Conservation (phyloP, 2,888 invertebrate genomes). For the Bellardia bayeri region DNA sequence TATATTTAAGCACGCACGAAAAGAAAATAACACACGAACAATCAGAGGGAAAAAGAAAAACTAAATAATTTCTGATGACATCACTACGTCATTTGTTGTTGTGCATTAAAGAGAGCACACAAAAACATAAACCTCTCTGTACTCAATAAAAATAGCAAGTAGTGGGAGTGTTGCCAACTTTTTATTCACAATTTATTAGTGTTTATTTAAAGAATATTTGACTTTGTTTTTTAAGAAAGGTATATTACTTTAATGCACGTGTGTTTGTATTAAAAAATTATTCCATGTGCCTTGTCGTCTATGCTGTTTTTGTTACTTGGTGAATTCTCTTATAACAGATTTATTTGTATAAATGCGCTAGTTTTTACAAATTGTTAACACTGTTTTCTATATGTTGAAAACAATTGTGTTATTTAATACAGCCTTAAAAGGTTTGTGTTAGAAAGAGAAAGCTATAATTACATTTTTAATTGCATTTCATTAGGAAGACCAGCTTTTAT, state of each 20-base stretch:
- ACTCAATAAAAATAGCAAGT: slow-evolving; percentile 1
- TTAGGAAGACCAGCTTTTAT: slow-evolving; percentile 36
- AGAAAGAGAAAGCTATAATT: slow-evolving; percentile 44
- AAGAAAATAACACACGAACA: slow-evolving; percentile 70
- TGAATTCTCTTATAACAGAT: not conserved
- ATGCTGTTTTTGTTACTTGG: not conserved
- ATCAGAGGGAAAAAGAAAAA: slow-evolving; percentile 71
- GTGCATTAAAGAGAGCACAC: slow-evolving; percentile 51
- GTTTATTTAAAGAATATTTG: not conserved
- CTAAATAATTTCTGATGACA: slow-evolving; percentile 84
- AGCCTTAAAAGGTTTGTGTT: slow-evolving; percentile 32
- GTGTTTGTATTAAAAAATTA: not conserved
- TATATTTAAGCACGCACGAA: slow-evolving; percentile 69
- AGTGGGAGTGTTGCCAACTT: slow-evolving; percentile 46
- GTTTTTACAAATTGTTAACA: slow-evolving; percentile 26
- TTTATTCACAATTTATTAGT: not conserved
- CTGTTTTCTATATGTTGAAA: slow-evolving; percentile 40
- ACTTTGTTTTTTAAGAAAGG: not conserved
- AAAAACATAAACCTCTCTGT: slow-evolving; percentile 28
- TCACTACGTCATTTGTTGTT: slow-evolving; percentile 82
- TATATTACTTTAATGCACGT: not conserved
- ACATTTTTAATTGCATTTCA: not conserved
- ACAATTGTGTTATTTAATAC: slow-evolving; percentile 13
- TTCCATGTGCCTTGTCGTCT: no score
- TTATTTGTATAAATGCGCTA: not conserved